phyloP scores from a whole-genome alignment of 2,113 vertebrate species.

The Alosa alosa region DNA sequence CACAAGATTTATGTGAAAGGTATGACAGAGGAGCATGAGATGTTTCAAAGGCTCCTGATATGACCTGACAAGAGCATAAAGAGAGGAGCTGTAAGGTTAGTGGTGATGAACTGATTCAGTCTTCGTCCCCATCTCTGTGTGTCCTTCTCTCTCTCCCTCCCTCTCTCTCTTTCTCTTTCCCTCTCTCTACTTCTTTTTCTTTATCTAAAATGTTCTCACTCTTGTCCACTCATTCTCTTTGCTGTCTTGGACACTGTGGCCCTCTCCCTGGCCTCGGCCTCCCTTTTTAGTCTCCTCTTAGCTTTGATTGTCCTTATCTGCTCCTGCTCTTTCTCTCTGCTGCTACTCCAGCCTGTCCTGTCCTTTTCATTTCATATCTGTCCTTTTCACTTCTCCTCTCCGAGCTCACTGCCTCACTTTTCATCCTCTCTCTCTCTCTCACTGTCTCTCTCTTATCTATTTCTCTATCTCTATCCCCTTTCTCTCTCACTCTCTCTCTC shows the following conservation, averaged over 20 bases:
- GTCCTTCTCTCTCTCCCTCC: background rate
- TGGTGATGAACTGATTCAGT: background rate
- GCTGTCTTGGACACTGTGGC: background rate
- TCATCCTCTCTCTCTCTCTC: too few relatives aligned
- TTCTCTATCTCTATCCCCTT: background rate
- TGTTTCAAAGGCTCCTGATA: background rate
- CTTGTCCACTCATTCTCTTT: background rate
- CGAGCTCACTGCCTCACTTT: background rate
- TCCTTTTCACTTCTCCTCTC: background rate
- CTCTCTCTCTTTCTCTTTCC: background rate
- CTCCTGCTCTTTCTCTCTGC: background rate
- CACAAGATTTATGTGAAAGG: background rate
- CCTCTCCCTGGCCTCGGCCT: background rate
- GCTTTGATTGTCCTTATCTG: background rate
- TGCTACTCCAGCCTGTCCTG: background rate
- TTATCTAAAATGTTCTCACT: background rate
- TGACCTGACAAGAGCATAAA: background rate
- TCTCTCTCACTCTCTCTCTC: background rate
- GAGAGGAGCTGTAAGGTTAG: background rate
- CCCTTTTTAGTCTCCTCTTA: background rate
- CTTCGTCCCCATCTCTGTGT: background rate
- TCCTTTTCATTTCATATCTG: constrained; percentile 4
- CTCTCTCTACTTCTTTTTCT: background rate
- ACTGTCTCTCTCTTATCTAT: too few relatives aligned
- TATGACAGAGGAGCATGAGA: background rate